Base-by-base conservation (phyloP, 2,797 vertebrate species). In the Pampus argenteus region DNA sequence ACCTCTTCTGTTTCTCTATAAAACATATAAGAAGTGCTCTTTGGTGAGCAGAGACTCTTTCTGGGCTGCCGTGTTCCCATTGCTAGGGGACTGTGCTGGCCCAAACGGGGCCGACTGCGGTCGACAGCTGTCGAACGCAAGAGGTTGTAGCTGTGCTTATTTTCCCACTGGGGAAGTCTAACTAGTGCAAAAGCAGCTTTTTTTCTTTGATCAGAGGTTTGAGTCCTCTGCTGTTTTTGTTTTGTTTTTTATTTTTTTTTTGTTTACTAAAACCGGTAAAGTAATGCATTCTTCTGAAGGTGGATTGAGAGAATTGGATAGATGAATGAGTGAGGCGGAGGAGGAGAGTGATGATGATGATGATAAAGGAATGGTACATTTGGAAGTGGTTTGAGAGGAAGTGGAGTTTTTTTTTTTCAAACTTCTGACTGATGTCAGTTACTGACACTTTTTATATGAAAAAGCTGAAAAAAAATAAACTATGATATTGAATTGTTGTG, bases 181-280 rank as follows among this genome's bases (percentile, higher is more conserved):
- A 94, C 92, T 85, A 90, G 92, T 93, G 90, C 92, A 92, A 91
- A 93, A 89, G 87, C 85, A 92, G 90, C 87, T 89, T 90, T 82
- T 84, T 57, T 47, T n/a, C 9, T 88, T 89, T 84, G 75, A 81
- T 68, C 82, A 75, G 89, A 76, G 88, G 83, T 58, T 44, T 78
- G 40, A 86, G 48, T 57, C 82, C 79, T 92, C 89, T 78, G 71
- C 74, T 68, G 71, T 87, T 86, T 74, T 78, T 59, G 61, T 48
- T 9, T 87, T 86, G 76, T 57, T 79, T 74, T 58, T 62, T 50
- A 20, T 88, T 86, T 74, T 61, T 79, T 80, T 92, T 90, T 91
- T 94, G 92, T 94, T 94, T 92, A 94, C 91, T 94, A 91, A 94
- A 93, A 91, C 82, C 84, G 90, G 86, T 89, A 76, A 88, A 90